These are phyloP conservation scores for Neomonachus schauinslandi DNA, from an alignment of 2,113 vertebrate genomes.

Conservation along the genomic window DNA sequence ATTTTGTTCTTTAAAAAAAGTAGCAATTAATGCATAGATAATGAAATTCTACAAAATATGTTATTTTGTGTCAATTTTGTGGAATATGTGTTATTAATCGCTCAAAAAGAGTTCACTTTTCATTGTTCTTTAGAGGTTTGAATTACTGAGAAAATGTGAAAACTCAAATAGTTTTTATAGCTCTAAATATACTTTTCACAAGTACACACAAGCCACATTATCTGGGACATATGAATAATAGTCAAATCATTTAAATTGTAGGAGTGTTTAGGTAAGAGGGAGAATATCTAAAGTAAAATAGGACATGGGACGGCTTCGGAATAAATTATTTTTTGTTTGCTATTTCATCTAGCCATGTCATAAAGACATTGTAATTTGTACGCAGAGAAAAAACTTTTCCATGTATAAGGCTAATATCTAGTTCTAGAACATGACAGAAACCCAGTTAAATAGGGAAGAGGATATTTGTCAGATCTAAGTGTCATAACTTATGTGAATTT, in stretches of 20 bases:
- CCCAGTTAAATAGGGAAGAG: not conserved
- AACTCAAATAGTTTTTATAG: not conserved
- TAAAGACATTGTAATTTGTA: not conserved
- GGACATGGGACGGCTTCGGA: not conserved
- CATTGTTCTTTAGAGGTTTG: not conserved
- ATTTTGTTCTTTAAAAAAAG: not conserved
- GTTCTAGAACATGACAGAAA: not conserved
- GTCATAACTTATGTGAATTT: not conserved
- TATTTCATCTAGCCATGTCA: not conserved
- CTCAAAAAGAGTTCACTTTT: not conserved
- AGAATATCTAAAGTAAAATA: not conserved
- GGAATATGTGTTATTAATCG: not conserved
- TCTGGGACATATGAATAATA: not conserved
- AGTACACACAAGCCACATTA: not conserved
- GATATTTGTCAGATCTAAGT: not conserved
- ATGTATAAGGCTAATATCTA: not conserved
- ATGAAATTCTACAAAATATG: not conserved
- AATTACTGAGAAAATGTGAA: constrained; percentile 11
- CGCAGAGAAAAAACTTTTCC: not conserved
- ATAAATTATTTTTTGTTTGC: not conserved
- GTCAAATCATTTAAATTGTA: not conserved
- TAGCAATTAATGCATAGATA: not conserved
- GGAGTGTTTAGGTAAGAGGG: not conserved
- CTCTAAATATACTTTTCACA: not conserved
- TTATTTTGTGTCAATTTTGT: not conserved